phyloP scores from a whole-genome alignment of 2,797 vertebrate species.

The Triplophysa bombifrons region DNA sequence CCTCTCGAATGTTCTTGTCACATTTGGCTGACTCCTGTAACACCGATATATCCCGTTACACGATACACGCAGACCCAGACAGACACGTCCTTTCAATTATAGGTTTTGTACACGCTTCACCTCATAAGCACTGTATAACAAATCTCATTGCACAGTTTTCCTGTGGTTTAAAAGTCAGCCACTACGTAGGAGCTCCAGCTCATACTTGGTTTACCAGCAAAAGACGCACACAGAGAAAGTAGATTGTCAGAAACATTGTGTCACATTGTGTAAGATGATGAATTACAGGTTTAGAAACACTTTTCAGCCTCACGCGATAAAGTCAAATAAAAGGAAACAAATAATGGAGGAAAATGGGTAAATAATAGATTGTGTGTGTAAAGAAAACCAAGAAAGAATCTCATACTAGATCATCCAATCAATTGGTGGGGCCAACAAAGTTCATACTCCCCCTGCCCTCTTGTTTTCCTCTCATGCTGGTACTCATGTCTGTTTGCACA shows the following conservation, averaged over 20 bases:
- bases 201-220: conserved; percentile 1
- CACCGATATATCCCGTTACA: conserved; percentile 33
- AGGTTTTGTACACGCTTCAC: not conserved
- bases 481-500: conserved; percentile 22
- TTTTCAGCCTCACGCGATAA: not conserved
- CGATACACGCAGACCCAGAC: conserved; percentile 35
- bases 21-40: conserved; percentile 44
- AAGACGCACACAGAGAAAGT: not conserved
- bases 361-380: not conserved
- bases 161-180: not conserved
- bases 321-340: not conserved
- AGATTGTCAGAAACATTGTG: not conserved
- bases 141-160: not conserved
- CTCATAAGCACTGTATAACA: not conserved
- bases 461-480: not conserved
- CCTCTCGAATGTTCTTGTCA: conserved; percentile 46
- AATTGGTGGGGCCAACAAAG: not conserved
- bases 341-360: not conserved
- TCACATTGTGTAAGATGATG: not conserved
- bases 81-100: conserved; percentile 5
- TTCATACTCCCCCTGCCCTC: not conserved
- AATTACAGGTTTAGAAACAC: not conserved
- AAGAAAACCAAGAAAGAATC: not conserved
- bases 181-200: conserved; percentile 7
- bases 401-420: not conserved